phyloP scores from a whole-genome alignment of 1,140 invertebrate species.

The Euura lappo region DNA sequence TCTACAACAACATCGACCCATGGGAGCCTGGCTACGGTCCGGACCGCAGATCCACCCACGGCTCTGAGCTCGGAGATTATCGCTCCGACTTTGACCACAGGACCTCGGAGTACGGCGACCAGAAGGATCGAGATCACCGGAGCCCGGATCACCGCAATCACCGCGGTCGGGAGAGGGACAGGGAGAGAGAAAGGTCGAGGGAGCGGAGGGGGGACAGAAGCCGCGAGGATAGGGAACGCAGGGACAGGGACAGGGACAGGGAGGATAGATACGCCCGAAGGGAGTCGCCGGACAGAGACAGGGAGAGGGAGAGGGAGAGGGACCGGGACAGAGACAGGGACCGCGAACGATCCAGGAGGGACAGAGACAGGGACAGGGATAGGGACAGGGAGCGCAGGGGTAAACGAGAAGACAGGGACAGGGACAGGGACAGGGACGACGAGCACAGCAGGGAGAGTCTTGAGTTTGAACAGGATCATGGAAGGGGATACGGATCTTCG shows the following conservation, averaged over 20 bases:
- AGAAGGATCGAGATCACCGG: slow-evolving; percentile 48
- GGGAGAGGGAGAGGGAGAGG: slow-evolving; percentile 14
- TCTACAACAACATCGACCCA: slow-evolving; percentile 54
- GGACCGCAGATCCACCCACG: slow-evolving; percentile 41
- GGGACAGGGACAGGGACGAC: slow-evolving; percentile 54
- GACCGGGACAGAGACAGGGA: slow-evolving; percentile 44
- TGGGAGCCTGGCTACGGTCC: slow-evolving; percentile 57
- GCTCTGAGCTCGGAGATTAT: slow-evolving; percentile 42
- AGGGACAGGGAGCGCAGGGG: slow-evolving; percentile 43
- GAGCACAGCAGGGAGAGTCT: slow-evolving; percentile 54
- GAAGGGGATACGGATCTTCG: slow-evolving; percentile 49
- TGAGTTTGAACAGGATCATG: slow-evolving; percentile 57
- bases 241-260: slow-evolving; percentile 44
- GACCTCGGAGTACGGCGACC: slow-evolving; percentile 51
- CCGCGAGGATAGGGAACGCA: slow-evolving; percentile 53
- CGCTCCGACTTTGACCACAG: slow-evolving; percentile 48
- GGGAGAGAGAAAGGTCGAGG: slow-evolving; percentile 50
- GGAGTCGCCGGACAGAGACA: slow-evolving; percentile 48
- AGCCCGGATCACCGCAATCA: slow-evolving; percentile 53
- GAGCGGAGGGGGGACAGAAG: slow-evolving; percentile 49
- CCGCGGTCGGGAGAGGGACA: slow-evolving; percentile 50
- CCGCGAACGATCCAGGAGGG: slow-evolving; percentile 30
- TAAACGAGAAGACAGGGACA: slow-evolving; percentile 53
- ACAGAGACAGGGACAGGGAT: slow-evolving; percentile 40
- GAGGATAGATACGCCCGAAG: slow-evolving; percentile 29